A percentile compares a stretch with the other conserved stretches of the same genome.
Evolutionary conservation across 2,113 vertebrate species (phyloP).

Genomic region (Colius striatus): DNA sequence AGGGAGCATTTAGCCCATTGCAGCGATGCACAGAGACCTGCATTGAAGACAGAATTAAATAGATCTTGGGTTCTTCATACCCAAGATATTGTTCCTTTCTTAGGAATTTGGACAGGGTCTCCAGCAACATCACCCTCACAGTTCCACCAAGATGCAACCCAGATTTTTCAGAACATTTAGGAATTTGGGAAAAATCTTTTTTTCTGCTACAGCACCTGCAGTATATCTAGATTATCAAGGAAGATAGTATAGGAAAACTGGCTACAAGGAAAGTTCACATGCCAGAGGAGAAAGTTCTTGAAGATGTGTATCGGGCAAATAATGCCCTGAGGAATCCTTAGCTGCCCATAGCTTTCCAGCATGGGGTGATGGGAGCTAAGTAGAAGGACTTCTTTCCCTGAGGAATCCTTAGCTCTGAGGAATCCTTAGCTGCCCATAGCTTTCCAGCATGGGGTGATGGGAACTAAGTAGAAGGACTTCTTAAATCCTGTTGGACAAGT

Average conservation of each 20-base stretch:
- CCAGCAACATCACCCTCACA: background rate
- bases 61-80: background rate
- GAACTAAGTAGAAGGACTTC: background rate
- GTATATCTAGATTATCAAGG: background rate
- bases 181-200: background rate
- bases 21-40: background rate
- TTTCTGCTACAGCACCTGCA: background rate
- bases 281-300: background rate
- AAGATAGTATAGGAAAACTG: background rate
- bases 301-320: background rate
- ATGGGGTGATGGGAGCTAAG: background rate
- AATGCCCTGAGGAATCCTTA: background rate
- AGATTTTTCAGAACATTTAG: background rate
- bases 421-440: background rate
- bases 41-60: background rate
- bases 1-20: background rate
- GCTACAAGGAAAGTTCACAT: accelerated
- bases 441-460: background rate
- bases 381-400: background rate
- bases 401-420: background rate
- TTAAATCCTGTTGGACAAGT: background rate
- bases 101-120: background rate
- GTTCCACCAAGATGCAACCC: background rate
- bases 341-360: background rate
- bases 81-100: background rate